Evolutionary conservation across 2,113 vertebrate species (phyloP), one percentile per base, ranked within the genome.

Genomic region (Microtus richardsoni): DNA sequence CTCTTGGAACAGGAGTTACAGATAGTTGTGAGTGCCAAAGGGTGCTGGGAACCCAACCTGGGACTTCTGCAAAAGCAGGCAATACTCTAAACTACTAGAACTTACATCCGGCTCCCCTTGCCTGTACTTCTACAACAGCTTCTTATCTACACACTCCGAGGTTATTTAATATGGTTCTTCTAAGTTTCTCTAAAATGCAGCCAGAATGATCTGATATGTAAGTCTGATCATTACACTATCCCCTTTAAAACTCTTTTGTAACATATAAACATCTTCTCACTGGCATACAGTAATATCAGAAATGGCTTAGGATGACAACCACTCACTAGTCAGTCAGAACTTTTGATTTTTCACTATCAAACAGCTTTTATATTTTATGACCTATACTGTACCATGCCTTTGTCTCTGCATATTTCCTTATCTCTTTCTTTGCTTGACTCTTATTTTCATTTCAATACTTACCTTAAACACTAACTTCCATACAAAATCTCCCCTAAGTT

Each of bases 391-490:
- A 49, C 26, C 26, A 47, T 49, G 44, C 44, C 28, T 49, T 16
- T 33, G 44, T 49, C 75, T 77, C 75, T 17, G 14, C 75, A 49
- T 47, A 49, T 28, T 14, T 49, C 47, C 47, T 79, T 30, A 36
- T 79, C 47, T 52, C 16, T 17, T 36, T 52, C 17, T 79, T 52
- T 52, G 77, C 30, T 79, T 52, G 77, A 33, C 47, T 79, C 47
- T 52, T 79, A 9, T 30, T 52, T 79, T 52, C 47, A 30, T 52
- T 52, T 79, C 33, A 78, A 78, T 22, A 79, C 30, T 79, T 36
- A 79, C 17, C 77, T 79, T 93, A 47, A 47, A 83, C 11, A 44
- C 60, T 66, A 93, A 83, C n/a, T 89, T 92, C 68, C 93, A 22
- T 33, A 89, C 7, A 95, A 36, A 80, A 33, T 64, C 49, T 47